Evolutionary conservation across 2,797 vertebrate species (phyloP), one percentile per base, ranked within the genome.

Genomic region (Esox lucius): DNA sequence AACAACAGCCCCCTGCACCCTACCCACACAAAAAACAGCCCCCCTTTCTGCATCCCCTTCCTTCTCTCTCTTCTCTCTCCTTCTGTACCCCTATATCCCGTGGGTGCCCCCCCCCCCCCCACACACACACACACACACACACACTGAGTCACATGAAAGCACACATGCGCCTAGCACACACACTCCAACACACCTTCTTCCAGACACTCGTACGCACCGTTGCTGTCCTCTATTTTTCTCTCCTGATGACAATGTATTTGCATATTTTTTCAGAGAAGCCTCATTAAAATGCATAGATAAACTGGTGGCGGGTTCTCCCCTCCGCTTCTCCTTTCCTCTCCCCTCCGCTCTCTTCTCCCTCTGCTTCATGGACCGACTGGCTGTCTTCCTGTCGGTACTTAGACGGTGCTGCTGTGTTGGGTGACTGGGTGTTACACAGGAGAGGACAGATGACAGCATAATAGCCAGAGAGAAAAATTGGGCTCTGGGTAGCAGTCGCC

Each of bases 211-310:
- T 90, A 90, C 88, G 84, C 90, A 81, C 89, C 85, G 72, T 85
- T 89, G 85, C 90, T 91, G 88, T 91, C 88, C 89, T 91, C 90
- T 88, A 84, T 90, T 91, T 90, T 89, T 74, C 49, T 83, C 76
- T 90, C 88, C 80, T 91, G 87, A 89, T 90, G 89, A 92, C 90
- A 90, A 89, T 85, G 76, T 84, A 94, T 93, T 93, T 90, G 91
- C 92, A 93, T 93, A 91, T 89, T 88, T 83, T 91, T 90, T 88
- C 79, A 88, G 84, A 85, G 80, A 89, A 86, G 61, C 65, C 80
- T 91, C 88, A 92, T 93, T 93, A 92, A 87, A 87, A 92, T 94
- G 88, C 90, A 92, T 88, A 56, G 9, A 92, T 88, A 90, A 90
- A 91, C 84, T 75, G 80, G 84, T 81, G 73, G 81, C 59, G 22